Conservation (phyloP, 2,888 invertebrate genomes). For the Neocrepidodera transversa region DNA sequence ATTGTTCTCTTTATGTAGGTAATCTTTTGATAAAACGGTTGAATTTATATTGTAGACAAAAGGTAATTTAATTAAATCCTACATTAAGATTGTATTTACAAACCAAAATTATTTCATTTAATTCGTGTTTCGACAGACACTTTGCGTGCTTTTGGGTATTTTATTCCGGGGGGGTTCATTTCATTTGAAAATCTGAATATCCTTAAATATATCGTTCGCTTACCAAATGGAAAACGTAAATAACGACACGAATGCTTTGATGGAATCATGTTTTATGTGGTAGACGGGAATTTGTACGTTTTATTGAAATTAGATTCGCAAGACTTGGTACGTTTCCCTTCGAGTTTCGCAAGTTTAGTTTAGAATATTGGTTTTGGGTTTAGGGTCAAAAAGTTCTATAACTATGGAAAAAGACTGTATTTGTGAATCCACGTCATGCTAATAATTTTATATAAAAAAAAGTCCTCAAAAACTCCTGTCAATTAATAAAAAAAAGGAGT, state of each 20-base stretch:
- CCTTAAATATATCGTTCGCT: slow-evolving; percentile 8
- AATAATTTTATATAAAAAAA: too few species aligned
- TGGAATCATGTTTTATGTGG: slow-evolving; percentile 5
- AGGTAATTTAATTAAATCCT: too few species aligned
- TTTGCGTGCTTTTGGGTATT: slow-evolving; percentile 10
- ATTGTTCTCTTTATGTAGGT: too few species aligned
- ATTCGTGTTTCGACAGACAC: neutral
- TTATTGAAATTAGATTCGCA: slow-evolving; percentile 13
- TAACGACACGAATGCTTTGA: slow-evolving; percentile 10
- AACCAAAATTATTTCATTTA: neutral
- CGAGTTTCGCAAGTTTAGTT: neutral
- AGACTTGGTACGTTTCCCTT: neutral
- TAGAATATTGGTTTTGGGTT: neutral
- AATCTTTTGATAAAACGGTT: too few species aligned
- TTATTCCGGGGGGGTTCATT: slow-evolving; percentile 5
- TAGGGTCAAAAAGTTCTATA: neutral
- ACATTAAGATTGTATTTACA: too few species aligned
- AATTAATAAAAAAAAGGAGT: too few species aligned
- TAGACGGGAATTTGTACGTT: slow-evolving; percentile 10
- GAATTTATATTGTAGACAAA: too few species aligned
- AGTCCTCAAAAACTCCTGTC: too few species aligned
- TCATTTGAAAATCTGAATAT: slow-evolving; percentile 12
- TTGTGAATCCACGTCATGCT: too few species aligned
- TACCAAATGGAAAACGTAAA: slow-evolving; percentile 9
- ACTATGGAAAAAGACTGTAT: too few species aligned